Evolutionary conservation across 2,113 vertebrate species (phyloP), one percentile per base, ranked within the genome.

Genomic region (Pica pica): DNA sequence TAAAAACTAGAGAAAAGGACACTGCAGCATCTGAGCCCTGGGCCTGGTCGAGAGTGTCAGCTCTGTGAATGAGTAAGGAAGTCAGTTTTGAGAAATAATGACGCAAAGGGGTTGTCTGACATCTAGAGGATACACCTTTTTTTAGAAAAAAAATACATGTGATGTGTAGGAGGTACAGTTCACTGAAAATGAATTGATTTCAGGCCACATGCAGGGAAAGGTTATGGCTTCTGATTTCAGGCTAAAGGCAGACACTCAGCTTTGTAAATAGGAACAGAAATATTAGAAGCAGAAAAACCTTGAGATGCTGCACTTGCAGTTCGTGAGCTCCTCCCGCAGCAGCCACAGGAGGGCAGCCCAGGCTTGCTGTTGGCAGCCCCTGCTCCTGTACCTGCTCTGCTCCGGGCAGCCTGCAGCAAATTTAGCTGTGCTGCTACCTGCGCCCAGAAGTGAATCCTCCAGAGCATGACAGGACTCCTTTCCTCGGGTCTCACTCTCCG

Each of bases 281-380:
- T 11, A 10, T 6, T 37, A 15, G 46, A 68, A 64, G 10, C 33
- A 61, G 33, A 19, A 47, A 55, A 86, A 6, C 15, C 30, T 57
- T 18, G 26, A 47, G 49, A 8, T 14, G 16, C 56, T 19, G 24
- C 12, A 1, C 2, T 63, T 28, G 1, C 2, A 64, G 31, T 12
- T 3, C 0, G 2, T 31, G n/a, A 0, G 6, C 20, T 16, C 67
- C 88, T 71, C 55, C 16, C 0, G 1, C 5, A 15, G 10, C 64
- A 16, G 92, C 96, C 98, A 96, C 94, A 33, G 70, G 98, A 95
- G 97, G 97, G 96, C 97, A 96, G 89, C 80, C 61, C 44, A 76
- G 87, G 53, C 88, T 69, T 65, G 71, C 63, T 84, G 19, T 70
- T 97, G 91, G 59, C 69, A 68, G n/a, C 21, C 26, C 3, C 0